Evolutionary conservation across 2,888 invertebrate genomes (phyloP).

Genomic region (Drosophila hamatofila): DNA sequence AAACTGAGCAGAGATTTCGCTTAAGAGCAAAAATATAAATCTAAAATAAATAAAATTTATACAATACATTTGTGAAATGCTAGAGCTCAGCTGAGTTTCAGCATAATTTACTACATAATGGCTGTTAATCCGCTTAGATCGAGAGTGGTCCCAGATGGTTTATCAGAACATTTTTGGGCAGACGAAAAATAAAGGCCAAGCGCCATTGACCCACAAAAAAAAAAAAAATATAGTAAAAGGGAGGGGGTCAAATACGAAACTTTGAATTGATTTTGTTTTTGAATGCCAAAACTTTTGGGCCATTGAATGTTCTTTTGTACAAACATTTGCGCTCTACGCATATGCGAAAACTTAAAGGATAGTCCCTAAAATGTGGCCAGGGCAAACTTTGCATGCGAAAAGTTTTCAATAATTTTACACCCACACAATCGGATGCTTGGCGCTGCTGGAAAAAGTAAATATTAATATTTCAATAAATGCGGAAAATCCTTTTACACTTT

Average conservation of each 20-base stretch:
- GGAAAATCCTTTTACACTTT: slow-evolving; percentile 69
- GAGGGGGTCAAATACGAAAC: slow-evolving; percentile 25
- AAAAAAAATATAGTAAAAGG: neutral
- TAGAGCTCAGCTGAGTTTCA: slow-evolving; percentile 47
- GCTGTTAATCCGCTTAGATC: slow-evolving; percentile 57
- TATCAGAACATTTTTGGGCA: slow-evolving; percentile 8
- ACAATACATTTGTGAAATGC: slow-evolving; percentile 46
- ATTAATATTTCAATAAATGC: slow-evolving; percentile 79
- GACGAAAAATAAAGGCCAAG: neutral
- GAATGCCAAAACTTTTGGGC: slow-evolving; percentile 45
- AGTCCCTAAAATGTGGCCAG: slow-evolving; percentile 9
- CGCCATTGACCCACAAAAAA: slow-evolving; percentile 53
- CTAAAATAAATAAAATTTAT: slow-evolving; percentile 72
- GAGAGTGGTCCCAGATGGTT: slow-evolving; percentile 52
- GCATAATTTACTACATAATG: slow-evolving; percentile 63
- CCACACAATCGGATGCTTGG: slow-evolving; percentile 42
- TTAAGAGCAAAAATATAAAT: slow-evolving; percentile 67
- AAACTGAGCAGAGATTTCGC: slow-evolving; percentile 54
- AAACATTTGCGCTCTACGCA: slow-evolving; percentile 53
- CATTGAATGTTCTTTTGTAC: slow-evolving; percentile 50
- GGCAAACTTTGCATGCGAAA: slow-evolving; percentile 49
- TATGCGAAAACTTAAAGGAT: slow-evolving; percentile 49
- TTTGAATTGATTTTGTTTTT: slow-evolving; percentile 66
- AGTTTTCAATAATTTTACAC: slow-evolving; percentile 62
- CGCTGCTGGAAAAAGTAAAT: slow-evolving; percentile 62